Base-by-base conservation (phyloP, 2,113 vertebrate species). In the Pelmatolapia mariae region DNA sequence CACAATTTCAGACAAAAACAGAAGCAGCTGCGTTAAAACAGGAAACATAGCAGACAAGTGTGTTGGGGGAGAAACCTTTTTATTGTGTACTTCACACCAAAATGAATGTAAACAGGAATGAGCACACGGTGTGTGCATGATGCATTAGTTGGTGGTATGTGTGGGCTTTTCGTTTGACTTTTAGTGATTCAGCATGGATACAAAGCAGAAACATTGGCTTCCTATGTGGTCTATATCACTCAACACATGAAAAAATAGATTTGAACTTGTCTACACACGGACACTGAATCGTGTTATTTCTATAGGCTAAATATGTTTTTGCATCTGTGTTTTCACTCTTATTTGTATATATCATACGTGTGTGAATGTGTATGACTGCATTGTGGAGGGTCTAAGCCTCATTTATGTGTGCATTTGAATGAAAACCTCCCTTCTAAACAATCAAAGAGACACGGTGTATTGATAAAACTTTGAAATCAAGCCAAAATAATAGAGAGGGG, bases 221-320 rank as follows among this genome's bases (percentile, higher is more conserved):
- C 88, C 85, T 87, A 83, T 94, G 93, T 86, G 92, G 93, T 93
- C 92, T 83, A 6, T 53, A 86, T 94, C 89, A 87, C 76, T 94
- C 92, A 94, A 22, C 91, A 84, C 85, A 56, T 18, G 18, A 45
- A 83, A n/a, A 90, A 89, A 85, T 12, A 7, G 11, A 80, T 47
- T n/a, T 16, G 68, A 61, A 50, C 45, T 53, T 36, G 38, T 84
- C 71, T 57, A 12, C 83, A 59, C 15, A 15, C 26, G 33, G 43
- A 50, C 13, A 50, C 43, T 26, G 22, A 29, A 29, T 29, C 1
- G 11, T 11, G 79, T n/a, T 38, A 47, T 76, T 47, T 47, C 15
- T 33, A 1, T 10, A 3, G 43, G 36, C 3, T 73, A 19, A 84
- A 87, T 61, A 80, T 82, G 54, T 83, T 10, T 86, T 47, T 66